These are phyloP conservation scores for Malurus cyaneus DNA, from an alignment of 2,113 vertebrate genomes.

Conservation along the genomic window DNA sequence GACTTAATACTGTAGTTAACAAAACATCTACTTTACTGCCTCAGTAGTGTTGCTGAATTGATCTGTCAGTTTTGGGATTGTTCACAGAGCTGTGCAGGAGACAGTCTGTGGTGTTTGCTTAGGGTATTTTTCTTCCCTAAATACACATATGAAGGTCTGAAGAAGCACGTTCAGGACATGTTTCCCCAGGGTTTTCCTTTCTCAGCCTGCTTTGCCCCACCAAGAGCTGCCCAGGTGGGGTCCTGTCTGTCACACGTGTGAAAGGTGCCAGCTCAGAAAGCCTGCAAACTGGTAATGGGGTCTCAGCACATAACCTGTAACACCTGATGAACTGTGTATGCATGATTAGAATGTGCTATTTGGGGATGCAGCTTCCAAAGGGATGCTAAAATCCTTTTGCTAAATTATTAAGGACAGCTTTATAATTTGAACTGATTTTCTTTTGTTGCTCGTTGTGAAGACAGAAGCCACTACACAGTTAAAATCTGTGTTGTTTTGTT, in stretches of 20 bases:
- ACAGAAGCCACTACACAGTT: background rate
- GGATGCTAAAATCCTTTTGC: background rate
- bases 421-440: background rate
- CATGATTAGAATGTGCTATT: background rate
- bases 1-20: background rate
- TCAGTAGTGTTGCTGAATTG: background rate
- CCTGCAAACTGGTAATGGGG: slow-evolving; percentile 62
- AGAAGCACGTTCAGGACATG: background rate
- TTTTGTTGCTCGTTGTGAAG: background rate
- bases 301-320: slow-evolving; percentile 53
- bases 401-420: background rate
- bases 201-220: slow-evolving; percentile 81
- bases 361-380: background rate
- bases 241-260: slow-evolving; percentile 70
- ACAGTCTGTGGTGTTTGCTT: background rate
- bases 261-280: slow-evolving; percentile 41
- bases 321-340: background rate
- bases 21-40: background rate
- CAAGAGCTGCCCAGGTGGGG: slow-evolving; percentile 76
- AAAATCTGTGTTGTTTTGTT: background rate
- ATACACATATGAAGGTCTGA: background rate
- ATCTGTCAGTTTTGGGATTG: background rate
- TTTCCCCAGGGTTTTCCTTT: slow-evolving; percentile 42
- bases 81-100: background rate
- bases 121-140: background rate